phyloP scores from a whole-genome alignment of 2,888 invertebrate species.

The Meiosimyza decipiens region DNA sequence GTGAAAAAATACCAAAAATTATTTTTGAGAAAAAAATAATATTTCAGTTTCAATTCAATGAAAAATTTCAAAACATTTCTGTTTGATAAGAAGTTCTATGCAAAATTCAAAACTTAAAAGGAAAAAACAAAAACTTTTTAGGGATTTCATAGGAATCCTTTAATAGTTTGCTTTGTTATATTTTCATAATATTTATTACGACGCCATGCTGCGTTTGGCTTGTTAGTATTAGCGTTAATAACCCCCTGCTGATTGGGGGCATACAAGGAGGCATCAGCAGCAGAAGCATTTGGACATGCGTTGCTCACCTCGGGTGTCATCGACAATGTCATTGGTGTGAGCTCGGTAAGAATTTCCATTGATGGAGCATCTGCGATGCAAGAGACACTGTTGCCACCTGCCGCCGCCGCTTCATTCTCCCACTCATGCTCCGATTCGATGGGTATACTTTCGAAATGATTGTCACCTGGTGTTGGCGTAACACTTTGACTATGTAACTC shows the following conservation, averaged over 20 bases:
- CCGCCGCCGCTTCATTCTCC: conserved; percentile 48
- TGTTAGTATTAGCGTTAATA: conserved; percentile 43
- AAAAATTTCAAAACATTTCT: no score
- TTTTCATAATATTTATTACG: conserved; percentile 68
- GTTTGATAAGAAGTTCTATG: conserved; percentile 9
- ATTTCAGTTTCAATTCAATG: no score
- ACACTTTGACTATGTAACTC: conserved; percentile 61
- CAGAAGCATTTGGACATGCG: conserved; percentile 38
- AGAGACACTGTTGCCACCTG: conserved; percentile 38
- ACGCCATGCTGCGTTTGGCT: conserved; percentile 66
- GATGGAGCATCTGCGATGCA: conserved; percentile 51
- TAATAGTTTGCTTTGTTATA: conserved; percentile 72
- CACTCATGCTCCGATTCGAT: conserved; percentile 44
- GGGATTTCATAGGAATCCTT: conserved; percentile 68
- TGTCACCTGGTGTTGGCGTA: conserved; percentile 59
- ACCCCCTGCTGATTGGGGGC: conserved; percentile 28
- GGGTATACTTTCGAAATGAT: conserved; percentile 40
- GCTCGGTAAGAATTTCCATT: conserved; percentile 50
- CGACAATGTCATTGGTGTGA: conserved; percentile 41
- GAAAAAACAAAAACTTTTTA: neutral
- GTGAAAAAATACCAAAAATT: no score
- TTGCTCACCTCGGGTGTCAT: conserved; percentile 63
- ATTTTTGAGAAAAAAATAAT: no score
- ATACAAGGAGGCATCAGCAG: neutral
- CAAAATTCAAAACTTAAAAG: neutral